Evolutionary conservation across 2,113 vertebrate species (phyloP), one percentile per base, ranked within the genome.

Genomic region (Anhinga anhinga): DNA sequence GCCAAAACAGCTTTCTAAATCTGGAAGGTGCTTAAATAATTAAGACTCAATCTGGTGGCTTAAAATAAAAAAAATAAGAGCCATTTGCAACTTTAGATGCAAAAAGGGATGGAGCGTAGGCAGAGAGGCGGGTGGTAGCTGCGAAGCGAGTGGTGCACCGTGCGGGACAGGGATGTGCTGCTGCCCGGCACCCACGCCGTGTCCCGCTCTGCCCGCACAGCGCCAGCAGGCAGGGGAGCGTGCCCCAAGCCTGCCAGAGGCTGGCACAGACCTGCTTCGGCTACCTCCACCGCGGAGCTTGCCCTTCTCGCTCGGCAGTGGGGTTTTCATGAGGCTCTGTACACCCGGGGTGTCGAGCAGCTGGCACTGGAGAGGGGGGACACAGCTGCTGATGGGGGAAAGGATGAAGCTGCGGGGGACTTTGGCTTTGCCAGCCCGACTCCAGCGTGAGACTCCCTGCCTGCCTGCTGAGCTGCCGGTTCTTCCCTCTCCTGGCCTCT

Each of bases 11-110:
- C 62, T 91, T 96, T 91, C 91, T 95, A 97, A 94, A 95, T 95
- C 83, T 93, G 83, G 89, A 95, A 95, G 26, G 25, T 87, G 78
- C 91, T 96, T 96, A 89, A 97, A 97, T 95, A 96, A 97, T 96
- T 95, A 95, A 97, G 86, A 76, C 8, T 76, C 77, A 91, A 77
- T 87, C 88, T 95, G 84, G 30, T 9, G 5, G 67, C 79, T 92
- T 93, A 89, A 95, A 93, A 89, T 91, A 82, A 93, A 91, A 76
- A 76, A 86, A 55, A 8, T 21, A 55, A 44, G 63, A 83, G 45
- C 44, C 13, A 2, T 55, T 73, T 76, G n/a, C 56, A 80, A 66
- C 42, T 65, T 50, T 1, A 73, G 53, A 53, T 85, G 62, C 26
- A 53, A 50, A 71, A 93, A 61, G 34, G 21, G 73, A 32, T 40